Base-by-base conservation (phyloP, 1,140 invertebrate species). In the Heliothis subflexa region DNA sequence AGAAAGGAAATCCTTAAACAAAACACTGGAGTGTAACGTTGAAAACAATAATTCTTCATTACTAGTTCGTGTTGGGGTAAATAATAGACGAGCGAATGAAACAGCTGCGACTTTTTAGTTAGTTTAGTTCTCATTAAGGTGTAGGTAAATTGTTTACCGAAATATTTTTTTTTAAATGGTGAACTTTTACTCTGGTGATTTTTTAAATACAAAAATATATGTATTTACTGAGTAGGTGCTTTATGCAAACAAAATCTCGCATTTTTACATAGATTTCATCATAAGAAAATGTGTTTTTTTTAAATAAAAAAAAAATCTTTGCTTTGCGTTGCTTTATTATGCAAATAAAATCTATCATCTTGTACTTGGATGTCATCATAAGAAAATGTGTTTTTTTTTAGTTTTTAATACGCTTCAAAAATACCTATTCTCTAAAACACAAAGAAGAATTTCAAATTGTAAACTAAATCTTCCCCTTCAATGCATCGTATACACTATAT, bases 41-140 rank as follows among this genome's bases (percentile, higher is more conserved):
- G 89, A 88, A 92, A 92, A 92, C 91, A 90, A 94, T 94, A 93
- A 93, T 93, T 94, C 90, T 92, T 93, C 89, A 90, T 94, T 93
- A 92, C 83, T 81, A 83, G 84, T 89, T 78, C 73, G 57, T 70
- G 66, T 75, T 85, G 86, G 89, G 90, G 86, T 85, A 78, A 70
- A 55, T 66, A 45, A 64, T 61, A 49, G 21, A 28, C 78, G 33
- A 86, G n/a, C 86, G 81, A 78, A 79, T 14, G 7, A 85, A 78
- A 70, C 54, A 9, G n/a, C 83, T 85, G 86, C 86, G 28, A 1
- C 75, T 13, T 78, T 72, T 75, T 81, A 57, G 28, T 55, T 14
- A 72, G n/a, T n/a, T 72, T 54, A 45, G 1, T 25, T 21, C 0
- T 28, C 1, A 49, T 49, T 55, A 55, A 9, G n/a, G n/a, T 0